phyloP scores from a whole-genome alignment of 1,140 invertebrate genomes.

The Phthorimaea operculella region DNA sequence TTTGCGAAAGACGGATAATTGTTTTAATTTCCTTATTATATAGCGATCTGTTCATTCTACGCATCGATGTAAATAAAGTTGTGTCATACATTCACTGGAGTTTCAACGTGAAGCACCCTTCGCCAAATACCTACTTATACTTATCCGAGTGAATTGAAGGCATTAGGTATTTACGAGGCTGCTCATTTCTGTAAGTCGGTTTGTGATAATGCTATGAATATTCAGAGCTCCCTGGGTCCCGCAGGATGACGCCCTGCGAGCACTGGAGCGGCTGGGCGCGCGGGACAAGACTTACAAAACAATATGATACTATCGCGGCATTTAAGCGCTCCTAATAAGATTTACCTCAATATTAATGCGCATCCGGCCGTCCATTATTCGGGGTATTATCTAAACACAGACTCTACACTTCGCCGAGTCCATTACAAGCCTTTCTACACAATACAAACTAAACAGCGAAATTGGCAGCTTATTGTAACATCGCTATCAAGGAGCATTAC shows the following conservation, averaged over 20 bases:
- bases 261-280: conserved; percentile 55
- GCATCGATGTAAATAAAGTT: no score
- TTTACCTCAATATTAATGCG: conserved; percentile 65
- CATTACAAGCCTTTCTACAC: conserved; percentile 18
- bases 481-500: conserved; percentile 20
- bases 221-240: conserved; percentile 45
- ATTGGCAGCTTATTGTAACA: conserved; percentile 17
- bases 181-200: conserved; percentile 42
- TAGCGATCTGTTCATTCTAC: no score
- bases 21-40: no score
- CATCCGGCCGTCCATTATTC: conserved; percentile 61
- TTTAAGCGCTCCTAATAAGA: conserved; percentile 65
- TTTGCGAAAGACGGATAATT: no score
- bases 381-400: conserved; percentile 53
- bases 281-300: conserved; percentile 56
- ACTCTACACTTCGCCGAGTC: conserved; percentile 23
- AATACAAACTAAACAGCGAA: conserved; percentile 4
- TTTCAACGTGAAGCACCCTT: no score
- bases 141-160: conserved; percentile 26
- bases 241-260: conserved; percentile 55
- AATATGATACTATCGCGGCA: conserved; percentile 64
- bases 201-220: conserved; percentile 57
- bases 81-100: no score
- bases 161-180: conserved; percentile 39
- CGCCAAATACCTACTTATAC: conserved; percentile 9